Evolutionary conservation across 1,140 invertebrate genomes (phyloP), one percentile per base, ranked within the genome.

Genomic region (Akabosia matsudoensis): DNA sequence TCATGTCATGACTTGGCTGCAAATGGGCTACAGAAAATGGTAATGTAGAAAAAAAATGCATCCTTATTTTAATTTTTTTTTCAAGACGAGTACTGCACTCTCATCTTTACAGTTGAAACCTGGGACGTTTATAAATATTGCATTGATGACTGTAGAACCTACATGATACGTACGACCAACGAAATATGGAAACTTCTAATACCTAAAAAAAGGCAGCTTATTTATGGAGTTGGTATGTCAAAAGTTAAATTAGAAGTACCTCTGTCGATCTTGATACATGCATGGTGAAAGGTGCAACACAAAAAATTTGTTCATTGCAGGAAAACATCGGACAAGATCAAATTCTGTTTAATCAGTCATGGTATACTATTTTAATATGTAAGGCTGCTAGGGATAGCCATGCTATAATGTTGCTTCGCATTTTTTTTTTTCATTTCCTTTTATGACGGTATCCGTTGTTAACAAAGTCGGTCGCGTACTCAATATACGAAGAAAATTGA

Each of bases 331-430:
- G 24, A 56, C 14, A 4, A n/a, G 54, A 56, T 22, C 7, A 45
- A 56, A 56, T 56, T 13, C 13, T 56, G n/a, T 56, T 56, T 56
- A 56, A 56, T 56, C 54, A 56, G 14, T 56, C 54, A 56, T 56
- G 54, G 10, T 56, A 56, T 56, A 56, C 14, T 56, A n/a, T n/a
- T n/a, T n/a, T n/a, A n/a, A n/a, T n/a, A n/a, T n/a, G n/a, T n/a
- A n/a, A n/a, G n/a, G n/a, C n/a, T n/a, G n/a, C n/a, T n/a, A n/a
- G n/a, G n/a, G 54, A 3, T 45, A 18, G 24, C 22, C 24, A 3
- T 24, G 24, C 24, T 56, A 22, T 56, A n/a, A 56, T 56, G 7
- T 56, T n/a, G 54, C n/a, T 56, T 56, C 54, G 24, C 54, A 22
- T n/a, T 22, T 56, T 7, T 45, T 45, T 45, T 45, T 45, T 45